These are phyloP conservation scores for Hypselothyrea guttata DNA, from an alignment of 2,888 invertebrate species.

Conservation along the genomic window DNA sequence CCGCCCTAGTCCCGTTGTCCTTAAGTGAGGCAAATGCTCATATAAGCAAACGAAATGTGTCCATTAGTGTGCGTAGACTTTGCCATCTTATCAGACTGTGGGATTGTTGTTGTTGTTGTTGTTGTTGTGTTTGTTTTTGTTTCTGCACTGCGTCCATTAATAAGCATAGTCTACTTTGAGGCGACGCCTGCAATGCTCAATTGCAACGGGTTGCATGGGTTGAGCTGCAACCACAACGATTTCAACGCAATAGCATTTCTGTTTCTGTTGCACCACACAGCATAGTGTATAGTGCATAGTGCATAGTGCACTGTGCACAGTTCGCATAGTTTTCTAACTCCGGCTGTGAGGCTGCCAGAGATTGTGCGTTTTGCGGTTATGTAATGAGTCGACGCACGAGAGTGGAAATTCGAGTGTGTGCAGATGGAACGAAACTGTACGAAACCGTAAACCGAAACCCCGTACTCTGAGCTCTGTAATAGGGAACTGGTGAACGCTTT, in stretches of 20 bases:
- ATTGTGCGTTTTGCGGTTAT: conserved; percentile 55
- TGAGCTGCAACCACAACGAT: conserved; percentile 28
- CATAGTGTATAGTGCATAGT: neutral
- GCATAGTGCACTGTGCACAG: neutral
- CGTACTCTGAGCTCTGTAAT: neutral
- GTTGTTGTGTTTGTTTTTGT: conserved; percentile 11
- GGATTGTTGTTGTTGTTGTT: conserved; percentile 5
- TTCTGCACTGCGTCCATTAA: conserved; percentile 43
- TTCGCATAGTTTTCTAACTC: conserved; percentile 3
- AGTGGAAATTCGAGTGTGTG: conserved; percentile 2
- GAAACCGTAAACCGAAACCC: conserved; percentile 16
- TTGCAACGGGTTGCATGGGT: conserved; percentile 21
- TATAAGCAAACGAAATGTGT: conserved; percentile 35
- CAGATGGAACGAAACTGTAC: conserved; percentile 11
- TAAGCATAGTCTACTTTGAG: conserved; percentile 50
- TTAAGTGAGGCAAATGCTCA: conserved; percentile 16
- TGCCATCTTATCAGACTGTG: conserved; percentile 21
- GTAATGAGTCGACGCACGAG: conserved; percentile 47
- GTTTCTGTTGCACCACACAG: neutral
- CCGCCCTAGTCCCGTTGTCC: conserved; percentile 8
- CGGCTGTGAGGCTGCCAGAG: conserved; percentile 23
- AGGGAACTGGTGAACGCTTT: conserved; percentile 25
- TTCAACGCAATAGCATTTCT: conserved; percentile 35
- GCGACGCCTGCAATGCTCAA: conserved; percentile 41
- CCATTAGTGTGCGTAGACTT: conserved; percentile 42